Base-by-base conservation (phyloP, 2,888 invertebrate species). In the Troides aeacus region DNA sequence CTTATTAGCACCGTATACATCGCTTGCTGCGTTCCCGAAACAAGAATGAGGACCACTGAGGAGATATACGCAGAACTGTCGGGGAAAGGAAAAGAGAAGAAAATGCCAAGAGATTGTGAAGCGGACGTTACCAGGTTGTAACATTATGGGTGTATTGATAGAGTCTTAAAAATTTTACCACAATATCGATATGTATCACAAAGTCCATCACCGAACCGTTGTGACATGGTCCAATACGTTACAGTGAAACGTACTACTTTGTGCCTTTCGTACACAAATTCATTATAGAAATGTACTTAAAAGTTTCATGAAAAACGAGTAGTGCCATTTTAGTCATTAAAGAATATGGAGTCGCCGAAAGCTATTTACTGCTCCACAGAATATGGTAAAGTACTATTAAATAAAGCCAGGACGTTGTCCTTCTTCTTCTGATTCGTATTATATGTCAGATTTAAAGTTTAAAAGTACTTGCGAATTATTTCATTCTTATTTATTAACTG, bases 41-140 rank as follows among this genome's bases (percentile, higher is more conserved):
- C 92, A 0, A 85, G 84, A 70, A 87, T 84, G 84, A 78, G 86
- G 63, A 81, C 84, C 21, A 79, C 90, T 21, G 90, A 90, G 17
- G 88, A 92, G 62, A 92, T 92, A 46, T 91, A 92, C 73, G 85
- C 86, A 1, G 86, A 89, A 61, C 80, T 92, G 1, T 85, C 81
- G 1, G 86, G 87, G 1, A 88, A 86, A 66, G 75, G 74, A 24
- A 79, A 72, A 60, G 78, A 82, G 24, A 78, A 84, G 69, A 62
- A 62, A 24, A 63, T 62, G 46, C 62, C 18, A 42, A 78, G 77
- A 70, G 87, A 90, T 68, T 83, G 84, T 23, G 90, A 91, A 71
- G 83, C 84, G 36, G 81, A 80, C 53, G 87, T 90, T 18, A 92
- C 92, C 24, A 85, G 87, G 73, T 76, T 92, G 75, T 91, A 85